Evolutionary conservation across 1,140 invertebrate species (phyloP), one percentile per base, ranked within the genome.

Genomic region (Octopus bimaculoides): DNA sequence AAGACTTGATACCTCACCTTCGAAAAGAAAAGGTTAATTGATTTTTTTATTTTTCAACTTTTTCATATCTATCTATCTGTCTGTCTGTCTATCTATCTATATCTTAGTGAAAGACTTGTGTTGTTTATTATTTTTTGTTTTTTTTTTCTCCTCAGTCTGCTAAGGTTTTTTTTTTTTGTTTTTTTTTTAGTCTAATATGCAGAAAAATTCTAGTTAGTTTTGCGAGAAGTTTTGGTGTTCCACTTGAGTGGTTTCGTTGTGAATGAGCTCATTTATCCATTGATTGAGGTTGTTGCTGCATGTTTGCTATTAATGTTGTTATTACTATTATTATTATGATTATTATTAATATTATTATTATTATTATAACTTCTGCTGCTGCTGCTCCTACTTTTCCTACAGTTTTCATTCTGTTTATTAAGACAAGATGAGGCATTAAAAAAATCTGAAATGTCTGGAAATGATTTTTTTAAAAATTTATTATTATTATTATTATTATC

Each of bases 11-110:
- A 71, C 66, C 66, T 71, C 66, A 71, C 66, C 66, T 71, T 71
- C 66, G 66, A 71, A 71, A 71, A 71, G 66, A 71, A 71, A 71
- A 71, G 66, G 66, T 71, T 71, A 71, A 71, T 71, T 71, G 26
- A 71, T 71, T 71, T 71, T 71, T 71, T 71, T 71, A 71, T 71
- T 71, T 71, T 71, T 71, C 66, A 71, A 71, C 66, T 71, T 71
- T 71, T 71, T 71, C 14, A 71, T 71, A 71, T 71, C 66, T 71
- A 71, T 41, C 26, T 41, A 41, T 41, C 26, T 41, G 26, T 41
- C 26, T 41, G 26, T 41, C 26, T 41, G 26, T 41, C 26, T 41
- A 41, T 41, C 26, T 41, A 41, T 41, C 26, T 41, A 41, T 71
- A n/a, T 20, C 66, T 71, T 71, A 71, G 66, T 71, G 66, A 71